Percentiles rank a stretch among this genome's conserved stretches.
These are phyloP conservation scores for Dusona sp. DNA, from an alignment of 2,888 invertebrate species.

Conservation along the genomic window DNA sequence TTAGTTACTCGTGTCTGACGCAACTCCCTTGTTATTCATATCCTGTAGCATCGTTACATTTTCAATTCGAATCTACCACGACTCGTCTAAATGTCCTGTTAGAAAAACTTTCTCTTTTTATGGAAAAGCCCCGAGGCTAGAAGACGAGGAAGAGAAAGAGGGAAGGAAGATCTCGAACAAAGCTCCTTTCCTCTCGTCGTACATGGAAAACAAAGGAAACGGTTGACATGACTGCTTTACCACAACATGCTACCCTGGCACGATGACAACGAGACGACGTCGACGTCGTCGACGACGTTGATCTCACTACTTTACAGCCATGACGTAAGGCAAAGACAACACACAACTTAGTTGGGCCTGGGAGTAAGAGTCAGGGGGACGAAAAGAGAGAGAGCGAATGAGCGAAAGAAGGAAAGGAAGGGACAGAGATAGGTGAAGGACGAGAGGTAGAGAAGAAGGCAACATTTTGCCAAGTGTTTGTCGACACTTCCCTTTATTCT, in stretches of 20 bases:
- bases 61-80: neutral
- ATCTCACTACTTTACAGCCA: slow-evolving; percentile 53
- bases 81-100: slow-evolving; percentile 21
- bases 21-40: neutral
- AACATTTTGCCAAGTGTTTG: slow-evolving; percentile 55
- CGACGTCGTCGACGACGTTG: slow-evolving; percentile 52
- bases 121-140: neutral
- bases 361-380: slow-evolving; percentile 50
- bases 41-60: neutral
- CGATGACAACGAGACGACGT: slow-evolving; percentile 41
- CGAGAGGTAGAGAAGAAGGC: slow-evolving; percentile 11
- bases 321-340: slow-evolving; percentile 34
- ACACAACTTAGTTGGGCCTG: slow-evolving; percentile 12
- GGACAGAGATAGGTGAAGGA: slow-evolving; percentile 7
- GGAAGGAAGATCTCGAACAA: neutral
- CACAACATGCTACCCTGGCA: slow-evolving; percentile 33
- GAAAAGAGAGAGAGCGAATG: slow-evolving; percentile 34
- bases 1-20: neutral
- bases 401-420: neutral
- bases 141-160: neutral
- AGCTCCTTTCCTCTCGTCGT: slow-evolving; percentile 18
- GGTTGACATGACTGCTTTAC: slow-evolving; percentile 60
- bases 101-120: slow-evolving; percentile 1
- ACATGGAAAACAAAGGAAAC: slow-evolving; percentile 58
- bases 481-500: slow-evolving; percentile 41